A percentile compares a stretch with the other conserved stretches of the same genome.
These are phyloP conservation scores for Geotrypetes seraphini DNA, from an alignment of 2,797 vertebrate species.

Conservation along the genomic window DNA sequence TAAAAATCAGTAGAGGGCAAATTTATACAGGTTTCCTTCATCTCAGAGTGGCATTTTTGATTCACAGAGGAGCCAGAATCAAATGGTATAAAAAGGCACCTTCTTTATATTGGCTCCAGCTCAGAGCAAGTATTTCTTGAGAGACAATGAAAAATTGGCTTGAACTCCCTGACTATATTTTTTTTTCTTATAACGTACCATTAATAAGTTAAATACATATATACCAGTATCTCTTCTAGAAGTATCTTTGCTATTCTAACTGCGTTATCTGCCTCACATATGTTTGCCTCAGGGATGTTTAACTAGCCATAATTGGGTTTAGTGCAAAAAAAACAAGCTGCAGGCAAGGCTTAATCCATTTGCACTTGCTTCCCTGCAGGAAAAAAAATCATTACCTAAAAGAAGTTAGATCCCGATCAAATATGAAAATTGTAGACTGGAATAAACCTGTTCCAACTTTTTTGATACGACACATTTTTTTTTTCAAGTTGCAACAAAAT, in stretches of 20 bases:
- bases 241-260: slow-evolving; percentile 56
- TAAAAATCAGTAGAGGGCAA: too few species aligned
- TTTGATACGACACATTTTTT: slow-evolving; percentile 5
- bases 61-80: background rate
- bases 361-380: slow-evolving; percentile 41
- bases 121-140: slow-evolving; percentile 11
- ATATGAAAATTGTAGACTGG: slow-evolving; percentile 9
- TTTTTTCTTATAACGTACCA: slow-evolving; percentile 17
- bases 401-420: slow-evolving; percentile 31
- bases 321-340: slow-evolving; percentile 52
- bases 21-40: too few species aligned
- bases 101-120: slow-evolving; percentile 19
- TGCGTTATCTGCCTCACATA: slow-evolving; percentile 69
- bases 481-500: too few species aligned
- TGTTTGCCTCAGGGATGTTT: slow-evolving; percentile 71
- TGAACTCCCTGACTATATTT: slow-evolving; percentile 17
- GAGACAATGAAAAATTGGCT: slow-evolving; percentile 29
- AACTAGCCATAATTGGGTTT: slow-evolving; percentile 70
- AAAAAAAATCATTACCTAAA: slow-evolving; percentile 48
- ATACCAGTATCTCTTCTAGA: slow-evolving; percentile 25
- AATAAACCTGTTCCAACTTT: slow-evolving; percentile 5
- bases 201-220: slow-evolving; percentile 24
- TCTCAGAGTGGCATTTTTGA: background rate
- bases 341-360: slow-evolving; percentile 56
- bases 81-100: too few species aligned